Evolutionary conservation across 1,140 invertebrate species (phyloP).

Genomic region (Drosophila equinoxialis): DNA sequence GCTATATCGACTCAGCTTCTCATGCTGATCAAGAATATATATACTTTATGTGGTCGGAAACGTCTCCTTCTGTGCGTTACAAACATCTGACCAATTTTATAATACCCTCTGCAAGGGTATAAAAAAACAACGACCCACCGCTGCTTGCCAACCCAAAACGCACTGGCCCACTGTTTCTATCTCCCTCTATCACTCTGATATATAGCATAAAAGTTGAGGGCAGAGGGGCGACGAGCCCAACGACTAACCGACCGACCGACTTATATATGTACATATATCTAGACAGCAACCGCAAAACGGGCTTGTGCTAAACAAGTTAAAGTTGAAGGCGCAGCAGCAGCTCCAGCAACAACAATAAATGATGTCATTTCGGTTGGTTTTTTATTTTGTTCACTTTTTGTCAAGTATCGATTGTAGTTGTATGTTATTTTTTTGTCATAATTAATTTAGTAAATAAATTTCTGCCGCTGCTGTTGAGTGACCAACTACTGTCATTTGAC

Average conservation of each 20-base stretch:
- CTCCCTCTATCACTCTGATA: conserved; percentile 35
- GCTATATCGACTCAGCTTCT: no score
- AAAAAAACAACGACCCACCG: not conserved
- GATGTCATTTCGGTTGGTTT: conserved; percentile 66
- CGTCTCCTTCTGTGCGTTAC: no score
- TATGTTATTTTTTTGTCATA: conserved; percentile 52
- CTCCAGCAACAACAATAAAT: conserved; percentile 36
- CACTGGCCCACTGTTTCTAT: conserved; percentile 59
- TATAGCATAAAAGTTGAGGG: conserved; percentile 65
- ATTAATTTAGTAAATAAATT: conserved; percentile 66
- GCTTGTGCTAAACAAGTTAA: conserved; percentile 57
- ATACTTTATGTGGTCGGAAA: no score
- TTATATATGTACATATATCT: conserved; percentile 34
- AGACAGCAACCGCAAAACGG: conserved; percentile 18
- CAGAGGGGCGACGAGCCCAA: conserved; percentile 31
- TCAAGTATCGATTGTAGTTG: conserved; percentile 57
- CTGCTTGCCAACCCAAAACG: conserved; percentile 76
- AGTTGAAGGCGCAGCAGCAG: conserved; percentile 41
- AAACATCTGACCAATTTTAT: no score
- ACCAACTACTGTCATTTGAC: conserved; percentile 50
- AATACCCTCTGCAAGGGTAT: no score
- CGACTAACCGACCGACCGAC: conserved; percentile 67
- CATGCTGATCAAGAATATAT: no score
- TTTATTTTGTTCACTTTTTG: conserved; percentile 14
- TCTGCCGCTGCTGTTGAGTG: conserved; percentile 14